Percentiles rank a stretch among this genome's conserved stretches.
phyloP scores from a whole-genome alignment of 2,113 vertebrate genomes.

The Dinomys branickii region DNA sequence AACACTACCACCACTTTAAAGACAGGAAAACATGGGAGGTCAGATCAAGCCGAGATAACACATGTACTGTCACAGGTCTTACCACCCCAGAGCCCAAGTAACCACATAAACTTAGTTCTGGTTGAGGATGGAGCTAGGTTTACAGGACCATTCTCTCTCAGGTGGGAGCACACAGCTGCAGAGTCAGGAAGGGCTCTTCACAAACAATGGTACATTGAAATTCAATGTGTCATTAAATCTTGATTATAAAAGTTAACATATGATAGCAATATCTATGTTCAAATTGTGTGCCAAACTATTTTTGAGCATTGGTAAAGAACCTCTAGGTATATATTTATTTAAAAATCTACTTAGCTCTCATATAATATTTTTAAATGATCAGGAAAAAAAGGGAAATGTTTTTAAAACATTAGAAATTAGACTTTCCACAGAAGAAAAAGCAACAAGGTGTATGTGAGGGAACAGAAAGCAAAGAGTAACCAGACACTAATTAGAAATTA shows the following conservation, averaged over 20 bases:
- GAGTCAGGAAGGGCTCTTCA: background rate
- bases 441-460: background rate
- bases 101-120: background rate
- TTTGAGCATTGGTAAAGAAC: background rate
- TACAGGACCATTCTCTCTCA: background rate
- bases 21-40: background rate
- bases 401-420: constrained; percentile 8
- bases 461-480: background rate
- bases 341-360: background rate
- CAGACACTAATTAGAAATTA: background rate
- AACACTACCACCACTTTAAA: background rate
- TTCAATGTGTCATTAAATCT: background rate
- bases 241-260: background rate
- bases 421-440: background rate
- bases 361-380: background rate
- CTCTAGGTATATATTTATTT: background rate
- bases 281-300: background rate
- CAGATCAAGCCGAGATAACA: background rate
- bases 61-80: background rate
- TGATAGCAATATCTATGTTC: background rate
- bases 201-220: background rate
- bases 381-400: background rate
- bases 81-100: background rate
- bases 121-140: background rate
- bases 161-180: background rate